A percentile compares a stretch with the other conserved stretches of the same genome.
These are phyloP conservation scores for Erebia aethiops DNA, from an alignment of 2,888 invertebrate genomes.

Conservation along the genomic window DNA sequence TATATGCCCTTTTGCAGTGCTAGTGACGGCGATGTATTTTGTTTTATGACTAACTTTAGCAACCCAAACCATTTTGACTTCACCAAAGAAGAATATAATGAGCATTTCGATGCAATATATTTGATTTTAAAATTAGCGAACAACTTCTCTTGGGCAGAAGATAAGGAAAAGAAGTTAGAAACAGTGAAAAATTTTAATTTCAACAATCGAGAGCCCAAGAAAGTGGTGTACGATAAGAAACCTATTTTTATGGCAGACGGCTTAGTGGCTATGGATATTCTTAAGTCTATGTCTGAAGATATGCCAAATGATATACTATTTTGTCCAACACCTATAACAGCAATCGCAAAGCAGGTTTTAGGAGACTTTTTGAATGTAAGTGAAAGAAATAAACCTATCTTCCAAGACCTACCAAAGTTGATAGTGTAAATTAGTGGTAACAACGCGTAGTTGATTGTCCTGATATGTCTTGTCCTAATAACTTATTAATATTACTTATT, in stretches of 20 bases:
- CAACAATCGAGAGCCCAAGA: constrained; percentile 35
- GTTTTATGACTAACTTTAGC: constrained; percentile 61
- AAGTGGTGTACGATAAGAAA: constrained; percentile 39
- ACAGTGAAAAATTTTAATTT: constrained; percentile 31
- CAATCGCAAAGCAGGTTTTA: constrained; percentile 57
- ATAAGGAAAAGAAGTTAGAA: constrained; percentile 25
- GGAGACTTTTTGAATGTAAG: constrained; percentile 63
- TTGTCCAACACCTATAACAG: constrained; percentile 56
- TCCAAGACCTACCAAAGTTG: no score
- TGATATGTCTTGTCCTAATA: no score
- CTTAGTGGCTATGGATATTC: constrained; percentile 60
- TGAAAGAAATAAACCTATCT: background rate
- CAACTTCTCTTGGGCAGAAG: constrained; percentile 48
- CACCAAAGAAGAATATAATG: constrained; percentile 48
- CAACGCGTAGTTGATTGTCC: background rate
- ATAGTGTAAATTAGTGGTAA: no score
- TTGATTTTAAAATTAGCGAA: constrained; percentile 65
- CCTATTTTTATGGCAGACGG: constrained; percentile 70
- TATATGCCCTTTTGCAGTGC: constrained; percentile 46
- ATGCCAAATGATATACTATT: constrained; percentile 61
- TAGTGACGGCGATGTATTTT: constrained; percentile 70
- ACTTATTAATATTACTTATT: no score
- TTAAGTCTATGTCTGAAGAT: constrained; percentile 56
- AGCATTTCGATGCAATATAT: constrained; percentile 62
- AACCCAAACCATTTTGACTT: constrained; percentile 64